A percentile compares a stretch with the other conserved stretches of the same genome.
These are phyloP conservation scores for Turritopsis dohrnii DNA, from an alignment of 30 jellyfish, hydroid and myxozoan genomes.

Conservation along the genomic window DNA sequence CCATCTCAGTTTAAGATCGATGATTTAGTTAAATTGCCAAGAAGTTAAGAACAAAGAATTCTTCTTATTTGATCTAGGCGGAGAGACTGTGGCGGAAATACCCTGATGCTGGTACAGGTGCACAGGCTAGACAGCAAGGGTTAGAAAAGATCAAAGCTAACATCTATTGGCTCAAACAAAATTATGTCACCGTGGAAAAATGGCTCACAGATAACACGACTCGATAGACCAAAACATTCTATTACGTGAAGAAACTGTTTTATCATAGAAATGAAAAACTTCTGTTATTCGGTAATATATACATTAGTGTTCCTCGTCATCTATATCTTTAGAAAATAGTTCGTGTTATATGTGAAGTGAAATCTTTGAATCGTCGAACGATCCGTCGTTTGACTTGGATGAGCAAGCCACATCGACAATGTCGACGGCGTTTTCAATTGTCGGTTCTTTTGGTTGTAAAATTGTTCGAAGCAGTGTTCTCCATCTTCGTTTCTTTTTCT, in stretches of 20 bases:
- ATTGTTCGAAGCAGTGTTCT: neutral
- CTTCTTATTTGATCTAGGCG: slow-evolving; percentile 32
- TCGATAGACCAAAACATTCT: neutral
- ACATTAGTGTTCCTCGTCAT: neutral
- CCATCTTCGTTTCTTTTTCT: neutral
- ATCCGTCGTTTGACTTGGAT: neutral
- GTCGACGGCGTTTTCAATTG: neutral
- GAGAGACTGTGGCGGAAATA: slow-evolving; percentile 69
- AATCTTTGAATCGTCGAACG: neutral
- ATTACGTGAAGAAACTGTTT: too few species aligned
- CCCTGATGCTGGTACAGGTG: slow-evolving; percentile 87
- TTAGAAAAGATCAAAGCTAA: slow-evolving; percentile 70
- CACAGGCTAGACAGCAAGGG: slow-evolving; percentile 81
- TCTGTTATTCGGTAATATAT: too few species aligned
- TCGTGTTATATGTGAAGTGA: neutral
- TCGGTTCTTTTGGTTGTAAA: neutral
- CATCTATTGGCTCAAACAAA: slow-evolving; percentile 66
- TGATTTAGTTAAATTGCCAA: neutral
- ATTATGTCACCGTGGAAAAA: slow-evolving; percentile 42
- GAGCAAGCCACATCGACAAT: neutral
- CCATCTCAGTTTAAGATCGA: neutral
- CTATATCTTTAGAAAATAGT: neutral
- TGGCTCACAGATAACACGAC: slow-evolving; percentile 40
- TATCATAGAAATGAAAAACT: too few species aligned
- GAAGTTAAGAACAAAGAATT: neutral